These are phyloP conservation scores for Cynocephalus volans DNA, from an alignment of 2,113 vertebrate species.

Conservation along the genomic window DNA sequence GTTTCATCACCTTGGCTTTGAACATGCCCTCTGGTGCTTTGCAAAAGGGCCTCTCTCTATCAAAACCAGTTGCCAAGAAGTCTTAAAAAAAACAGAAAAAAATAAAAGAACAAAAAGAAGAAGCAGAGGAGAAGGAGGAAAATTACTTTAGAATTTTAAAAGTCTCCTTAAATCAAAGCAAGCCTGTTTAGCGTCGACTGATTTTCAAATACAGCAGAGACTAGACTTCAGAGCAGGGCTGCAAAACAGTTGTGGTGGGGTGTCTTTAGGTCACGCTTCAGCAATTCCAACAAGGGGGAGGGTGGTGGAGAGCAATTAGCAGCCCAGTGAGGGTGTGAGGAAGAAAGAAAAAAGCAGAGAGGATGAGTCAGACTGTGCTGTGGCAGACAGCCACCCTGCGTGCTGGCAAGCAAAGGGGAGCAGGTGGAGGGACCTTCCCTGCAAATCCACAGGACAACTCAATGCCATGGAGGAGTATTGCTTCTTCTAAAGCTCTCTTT, in stretches of 20 bases:
- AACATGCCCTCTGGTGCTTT: neutral
- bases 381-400: neutral
- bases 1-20: neutral
- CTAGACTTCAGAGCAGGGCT: neutral
- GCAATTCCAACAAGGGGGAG: neutral
- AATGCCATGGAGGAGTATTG: rapidly evolving
- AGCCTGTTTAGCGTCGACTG: neutral
- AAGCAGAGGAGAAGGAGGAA: neutral
- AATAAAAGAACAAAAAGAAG: neutral
- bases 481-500: neutral
- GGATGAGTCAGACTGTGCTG: neutral
- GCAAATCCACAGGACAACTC: rapidly evolving
- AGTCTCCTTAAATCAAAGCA: constrained; percentile 46
- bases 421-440: neutral
- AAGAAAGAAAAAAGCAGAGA: neutral
- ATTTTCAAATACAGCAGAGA: neutral
- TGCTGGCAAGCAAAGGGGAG: neutral
- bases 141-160: neutral
- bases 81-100: neutral
- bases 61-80: neutral
- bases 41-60: neutral
- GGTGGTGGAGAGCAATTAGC: neutral
- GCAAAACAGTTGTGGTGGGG: neutral
- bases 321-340: neutral
- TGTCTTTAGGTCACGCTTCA: neutral